Percentiles rank a stretch among this genome's conserved stretches.
phyloP scores from a whole-genome alignment of 64 coral and sea anemone genomes.

The Pachyseris speciosa region DNA sequence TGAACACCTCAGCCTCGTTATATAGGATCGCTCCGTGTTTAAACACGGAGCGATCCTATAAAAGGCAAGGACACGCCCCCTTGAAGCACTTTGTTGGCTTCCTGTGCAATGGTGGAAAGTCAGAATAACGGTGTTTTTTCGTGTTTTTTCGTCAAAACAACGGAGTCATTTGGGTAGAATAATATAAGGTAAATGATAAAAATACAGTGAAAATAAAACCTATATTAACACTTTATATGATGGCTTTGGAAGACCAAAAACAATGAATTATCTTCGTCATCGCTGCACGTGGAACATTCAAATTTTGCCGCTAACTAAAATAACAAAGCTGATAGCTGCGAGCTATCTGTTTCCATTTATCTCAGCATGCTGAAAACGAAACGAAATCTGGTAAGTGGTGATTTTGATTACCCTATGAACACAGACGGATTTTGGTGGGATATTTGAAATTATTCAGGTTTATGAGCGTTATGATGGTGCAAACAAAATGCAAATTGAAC shows the following conservation, averaged over 20 bases:
- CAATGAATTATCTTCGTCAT: background rate
- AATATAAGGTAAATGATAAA: background rate
- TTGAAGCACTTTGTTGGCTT: constrained; percentile 8
- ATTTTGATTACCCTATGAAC: background rate
- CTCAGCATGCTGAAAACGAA: constrained; percentile 2
- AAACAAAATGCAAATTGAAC: constrained; percentile 7
- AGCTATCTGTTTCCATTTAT: background rate
- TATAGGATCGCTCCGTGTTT: background rate
- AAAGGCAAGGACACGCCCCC: constrained; percentile 11
- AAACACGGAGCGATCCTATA: background rate
- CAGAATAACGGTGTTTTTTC: background rate
- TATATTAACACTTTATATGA: constrained; percentile 10
- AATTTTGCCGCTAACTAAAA: constrained; percentile 1
- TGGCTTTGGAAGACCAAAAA: constrained; percentile 3
- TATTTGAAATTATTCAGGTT: background rate
- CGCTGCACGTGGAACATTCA: background rate
- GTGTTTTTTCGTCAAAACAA: constrained; percentile 7
- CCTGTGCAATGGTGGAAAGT: constrained; percentile 15
- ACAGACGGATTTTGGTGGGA: constrained; percentile 3
- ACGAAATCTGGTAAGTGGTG: background rate
- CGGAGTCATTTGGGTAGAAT: constrained; percentile 1
- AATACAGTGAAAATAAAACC: background rate
- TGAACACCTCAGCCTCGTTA: constrained; percentile 5
- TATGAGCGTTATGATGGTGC: background rate
- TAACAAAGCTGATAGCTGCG: background rate